Conservation (phyloP, 2,113 vertebrate species). For the Dissostichus mawsoni region DNA sequence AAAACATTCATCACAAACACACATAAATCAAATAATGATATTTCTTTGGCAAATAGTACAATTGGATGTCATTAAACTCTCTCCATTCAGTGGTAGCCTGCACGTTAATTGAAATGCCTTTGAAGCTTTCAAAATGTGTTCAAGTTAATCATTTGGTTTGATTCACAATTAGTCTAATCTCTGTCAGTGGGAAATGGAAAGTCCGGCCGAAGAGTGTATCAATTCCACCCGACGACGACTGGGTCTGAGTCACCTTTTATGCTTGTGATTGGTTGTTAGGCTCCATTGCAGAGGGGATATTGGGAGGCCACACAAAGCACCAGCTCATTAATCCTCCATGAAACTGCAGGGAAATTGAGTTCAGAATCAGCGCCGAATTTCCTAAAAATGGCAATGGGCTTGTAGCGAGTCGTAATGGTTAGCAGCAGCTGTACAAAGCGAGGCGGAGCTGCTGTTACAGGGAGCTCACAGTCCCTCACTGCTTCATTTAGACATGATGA, state of each 20-base stretch:
- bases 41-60: constrained; percentile 76
- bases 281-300: constrained; percentile 65
- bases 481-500: constrained; percentile 16
- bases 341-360: constrained; percentile 73
- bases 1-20: constrained; percentile 80
- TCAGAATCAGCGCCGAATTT: constrained; percentile 61
- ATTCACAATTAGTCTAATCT: constrained; percentile 81
- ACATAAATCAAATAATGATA: constrained; percentile 72
- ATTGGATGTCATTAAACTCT: constrained; percentile 75
- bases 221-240: constrained; percentile 62
- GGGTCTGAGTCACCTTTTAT: constrained; percentile 70
- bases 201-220: constrained; percentile 70
- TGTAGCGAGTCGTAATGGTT: constrained; percentile 11
- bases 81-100: constrained; percentile 65
- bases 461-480: constrained; percentile 26
- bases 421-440: constrained; percentile 36
- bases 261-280: constrained; percentile 73
- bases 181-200: constrained; percentile 75
- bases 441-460: constrained; percentile 10
- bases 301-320: constrained; percentile 65
- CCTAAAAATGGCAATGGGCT: constrained; percentile 50
- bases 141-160: constrained; percentile 79
- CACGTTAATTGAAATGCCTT: constrained; percentile 80
- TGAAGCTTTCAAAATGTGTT: constrained; percentile 74
- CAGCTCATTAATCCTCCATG: constrained; percentile 79